These are phyloP conservation scores for Stylophora pistillata DNA, from an alignment of 64 coral and sea anemone genomes.

Conservation along the genomic window DNA sequence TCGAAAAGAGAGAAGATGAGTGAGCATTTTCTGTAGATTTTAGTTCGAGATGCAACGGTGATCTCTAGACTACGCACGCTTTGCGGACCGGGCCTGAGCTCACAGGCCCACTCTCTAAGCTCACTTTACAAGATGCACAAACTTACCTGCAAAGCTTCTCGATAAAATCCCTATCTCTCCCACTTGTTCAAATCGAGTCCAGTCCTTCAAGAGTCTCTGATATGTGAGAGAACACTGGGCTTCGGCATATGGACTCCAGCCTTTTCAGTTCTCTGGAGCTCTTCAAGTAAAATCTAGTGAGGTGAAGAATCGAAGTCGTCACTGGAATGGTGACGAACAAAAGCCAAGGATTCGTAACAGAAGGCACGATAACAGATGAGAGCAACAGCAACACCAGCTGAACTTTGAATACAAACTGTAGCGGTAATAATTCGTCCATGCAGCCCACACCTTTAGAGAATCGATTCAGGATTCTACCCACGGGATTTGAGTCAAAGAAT, in stretches of 20 bases:
- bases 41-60: too few relatives aligned
- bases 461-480: conserved; percentile 17
- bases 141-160: conserved; percentile 41
- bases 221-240: conserved; percentile 57
- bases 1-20: too few relatives aligned
- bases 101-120: too few relatives aligned
- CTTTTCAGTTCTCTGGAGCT: conserved; percentile 30
- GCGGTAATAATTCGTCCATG: conserved; percentile 41
- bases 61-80: too few relatives aligned
- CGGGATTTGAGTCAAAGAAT: conserved; percentile 22
- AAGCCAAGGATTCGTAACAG: conserved; percentile 19
- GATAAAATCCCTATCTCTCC: conserved; percentile 24
- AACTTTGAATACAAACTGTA: not conserved
- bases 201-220: conserved; percentile 59
- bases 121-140: too few relatives aligned
- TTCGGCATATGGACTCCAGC: conserved; percentile 25
- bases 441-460: conserved; percentile 24
- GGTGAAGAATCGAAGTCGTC: not conserved
- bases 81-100: too few relatives aligned
- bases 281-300: conserved; percentile 18
- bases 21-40: too few relatives aligned
- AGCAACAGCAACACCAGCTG: conserved; percentile 15
- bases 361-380: conserved; percentile 4
- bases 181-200: conserved; percentile 32
- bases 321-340: not conserved